Conservation (phyloP, 2,797 vertebrate species). For the Chaenodraco wilsoni region DNA sequence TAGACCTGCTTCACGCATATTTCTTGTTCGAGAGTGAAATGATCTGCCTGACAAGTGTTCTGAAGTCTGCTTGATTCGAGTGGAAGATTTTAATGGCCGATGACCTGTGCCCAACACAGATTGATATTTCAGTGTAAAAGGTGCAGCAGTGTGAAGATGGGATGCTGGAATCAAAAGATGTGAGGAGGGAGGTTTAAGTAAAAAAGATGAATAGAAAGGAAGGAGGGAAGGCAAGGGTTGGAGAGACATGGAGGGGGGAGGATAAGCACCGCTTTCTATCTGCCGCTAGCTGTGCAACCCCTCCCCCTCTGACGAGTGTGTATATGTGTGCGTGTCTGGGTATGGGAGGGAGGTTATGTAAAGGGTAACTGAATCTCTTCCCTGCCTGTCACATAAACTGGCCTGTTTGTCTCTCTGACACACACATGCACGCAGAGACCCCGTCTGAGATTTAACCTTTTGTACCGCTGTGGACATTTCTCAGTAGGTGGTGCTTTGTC, state of each 20-base stretch:
- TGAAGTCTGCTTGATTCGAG: not conserved
- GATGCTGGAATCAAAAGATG: constrained; percentile 16
- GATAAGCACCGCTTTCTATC: constrained; percentile 49
- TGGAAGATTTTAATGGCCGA: constrained; percentile 6
- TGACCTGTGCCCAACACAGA: not conserved
- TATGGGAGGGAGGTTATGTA: constrained; percentile 81
- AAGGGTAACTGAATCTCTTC: constrained; percentile 80
- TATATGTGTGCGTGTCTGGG: constrained; percentile 48
- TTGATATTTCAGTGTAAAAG: constrained; percentile 1
- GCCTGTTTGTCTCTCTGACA: constrained; percentile 45
- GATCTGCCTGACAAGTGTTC: not conserved
- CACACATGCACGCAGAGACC: constrained; percentile 30
- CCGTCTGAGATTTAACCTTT: constrained; percentile 61
- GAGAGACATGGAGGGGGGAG: constrained; percentile 42
- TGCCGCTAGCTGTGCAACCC: constrained; percentile 47
- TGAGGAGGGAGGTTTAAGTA: constrained; percentile 30
- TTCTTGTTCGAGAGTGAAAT: not conserved
- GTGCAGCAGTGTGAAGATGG: not conserved
- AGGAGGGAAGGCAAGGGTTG: constrained; percentile 25
- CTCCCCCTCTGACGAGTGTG: constrained; percentile 63
- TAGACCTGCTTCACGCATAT: not conserved
- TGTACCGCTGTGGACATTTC: constrained; percentile 20
- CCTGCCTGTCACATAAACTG: constrained; percentile 62
- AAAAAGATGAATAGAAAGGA: not conserved
- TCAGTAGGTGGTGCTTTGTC: constrained; percentile 71